phyloP scores from a whole-genome alignment of 2,797 vertebrate genomes.

The Sebastes minor region DNA sequence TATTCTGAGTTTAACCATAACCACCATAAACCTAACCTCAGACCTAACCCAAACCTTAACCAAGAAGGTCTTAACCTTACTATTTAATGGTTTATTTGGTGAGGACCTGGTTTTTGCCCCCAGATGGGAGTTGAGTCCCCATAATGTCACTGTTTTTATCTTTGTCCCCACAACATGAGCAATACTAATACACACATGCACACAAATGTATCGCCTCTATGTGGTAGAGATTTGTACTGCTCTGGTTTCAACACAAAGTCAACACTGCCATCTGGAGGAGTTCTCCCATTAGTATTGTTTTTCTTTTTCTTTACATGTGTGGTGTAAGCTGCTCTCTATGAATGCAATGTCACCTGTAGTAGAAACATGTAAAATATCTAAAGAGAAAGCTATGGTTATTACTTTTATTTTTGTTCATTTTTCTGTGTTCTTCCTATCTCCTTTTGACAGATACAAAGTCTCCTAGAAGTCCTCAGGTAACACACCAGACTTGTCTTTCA shows the following conservation, averaged over 20 bases:
- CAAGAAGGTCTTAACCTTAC: background rate
- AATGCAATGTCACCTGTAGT: background rate
- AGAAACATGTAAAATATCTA: background rate
- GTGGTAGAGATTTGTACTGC: background rate
- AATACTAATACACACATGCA: background rate
- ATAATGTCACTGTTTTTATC: background rate
- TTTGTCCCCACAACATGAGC: background rate
- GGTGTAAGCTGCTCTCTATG: background rate
- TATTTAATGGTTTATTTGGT: background rate
- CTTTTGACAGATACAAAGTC: conserved; percentile 84
- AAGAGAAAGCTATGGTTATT: background rate
- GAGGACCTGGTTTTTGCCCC: background rate
- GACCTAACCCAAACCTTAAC: background rate
- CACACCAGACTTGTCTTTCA: background rate
- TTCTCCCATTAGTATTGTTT: background rate
- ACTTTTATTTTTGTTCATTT: background rate
- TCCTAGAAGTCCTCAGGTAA: conserved; percentile 89
- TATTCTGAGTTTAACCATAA: background rate
- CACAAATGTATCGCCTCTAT: background rate
- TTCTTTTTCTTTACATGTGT: background rate
- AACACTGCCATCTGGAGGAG: conserved; percentile 76
- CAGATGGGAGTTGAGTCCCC: background rate
- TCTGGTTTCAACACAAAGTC: conserved; percentile 3
- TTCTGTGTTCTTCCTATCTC: conserved; percentile 35
- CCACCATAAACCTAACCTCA: background rate